These are phyloP conservation scores for Zeugodacus cucurbitae DNA, from an alignment of 1,140 invertebrate genomes.

Conservation along the genomic window DNA sequence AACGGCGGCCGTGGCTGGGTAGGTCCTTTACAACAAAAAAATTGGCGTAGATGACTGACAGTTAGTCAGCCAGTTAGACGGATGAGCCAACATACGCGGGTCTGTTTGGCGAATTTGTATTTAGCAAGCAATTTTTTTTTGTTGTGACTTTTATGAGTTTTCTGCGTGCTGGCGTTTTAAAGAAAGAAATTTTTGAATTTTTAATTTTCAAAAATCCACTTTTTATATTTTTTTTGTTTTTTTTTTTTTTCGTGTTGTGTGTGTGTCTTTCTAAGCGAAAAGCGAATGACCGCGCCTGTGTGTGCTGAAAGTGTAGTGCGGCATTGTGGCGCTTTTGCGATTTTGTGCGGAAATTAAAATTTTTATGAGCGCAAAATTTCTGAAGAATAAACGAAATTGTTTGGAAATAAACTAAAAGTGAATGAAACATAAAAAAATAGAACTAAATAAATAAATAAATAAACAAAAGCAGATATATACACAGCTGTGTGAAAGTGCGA, in stretches of 20 bases:
- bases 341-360: neutral
- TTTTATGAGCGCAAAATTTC: neutral
- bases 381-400: neutral
- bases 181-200: neutral
- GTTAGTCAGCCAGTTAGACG: neutral
- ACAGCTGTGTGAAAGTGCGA: neutral
- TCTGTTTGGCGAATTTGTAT: neutral
- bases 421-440: neutral
- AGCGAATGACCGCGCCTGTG: neutral
- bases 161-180: conserved; percentile 11
- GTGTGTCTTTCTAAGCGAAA: neutral
- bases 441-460: neutral
- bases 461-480: neutral
- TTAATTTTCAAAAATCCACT: conserved; percentile 12
- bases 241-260: neutral
- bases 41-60: neutral
- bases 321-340: neutral
- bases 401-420: neutral
- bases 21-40: neutral
- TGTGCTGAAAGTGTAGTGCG: neutral
- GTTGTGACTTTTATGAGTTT: neutral
- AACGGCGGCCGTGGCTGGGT: neutral
- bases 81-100: neutral
- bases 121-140: neutral
- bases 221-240: neutral